A percentile compares a stretch with the other conserved stretches of the same genome.
Conservation (phyloP, 2,888 invertebrate genomes). For the Shargacucullia verbasci region DNA sequence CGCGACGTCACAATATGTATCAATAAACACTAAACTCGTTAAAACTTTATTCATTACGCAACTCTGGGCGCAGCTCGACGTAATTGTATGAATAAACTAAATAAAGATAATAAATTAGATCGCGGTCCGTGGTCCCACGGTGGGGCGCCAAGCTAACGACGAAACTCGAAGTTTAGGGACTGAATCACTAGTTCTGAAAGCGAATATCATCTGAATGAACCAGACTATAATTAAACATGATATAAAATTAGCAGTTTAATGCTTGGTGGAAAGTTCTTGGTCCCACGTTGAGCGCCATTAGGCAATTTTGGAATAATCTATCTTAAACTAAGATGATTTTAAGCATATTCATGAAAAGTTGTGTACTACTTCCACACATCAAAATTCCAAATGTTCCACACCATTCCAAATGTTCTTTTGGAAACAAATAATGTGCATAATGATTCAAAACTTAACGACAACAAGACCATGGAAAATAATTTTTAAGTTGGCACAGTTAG, state of each 20-base stretch:
- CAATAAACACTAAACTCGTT: constrained; percentile 49
- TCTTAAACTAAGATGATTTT: background rate
- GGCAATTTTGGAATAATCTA: background rate
- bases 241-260: constrained; percentile 6
- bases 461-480: too few relatives aligned
- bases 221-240: constrained; percentile 6
- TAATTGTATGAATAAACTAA: constrained; percentile 50
- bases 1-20: constrained; percentile 30
- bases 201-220: constrained; percentile 22
- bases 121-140: constrained; percentile 32
- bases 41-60: constrained; percentile 57
- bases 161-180: constrained; percentile 35
- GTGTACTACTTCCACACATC: too few relatives aligned
- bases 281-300: constrained; percentile 26
- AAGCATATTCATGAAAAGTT: background rate
- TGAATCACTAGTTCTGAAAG: constrained; percentile 16
- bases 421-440: too few relatives aligned
- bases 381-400: too few relatives aligned
- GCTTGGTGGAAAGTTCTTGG: background rate
- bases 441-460: too few relatives aligned
- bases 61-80: constrained; percentile 21
- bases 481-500: too few relatives aligned
- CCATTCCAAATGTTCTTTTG: too few relatives aligned
- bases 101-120: constrained; percentile 45
- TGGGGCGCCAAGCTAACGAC: constrained; percentile 39